A percentile compares a stretch with the other conserved stretches of the same genome.
Evolutionary conservation across 2,113 vertebrate species (phyloP).

Genomic region (Origma solitaria): DNA sequence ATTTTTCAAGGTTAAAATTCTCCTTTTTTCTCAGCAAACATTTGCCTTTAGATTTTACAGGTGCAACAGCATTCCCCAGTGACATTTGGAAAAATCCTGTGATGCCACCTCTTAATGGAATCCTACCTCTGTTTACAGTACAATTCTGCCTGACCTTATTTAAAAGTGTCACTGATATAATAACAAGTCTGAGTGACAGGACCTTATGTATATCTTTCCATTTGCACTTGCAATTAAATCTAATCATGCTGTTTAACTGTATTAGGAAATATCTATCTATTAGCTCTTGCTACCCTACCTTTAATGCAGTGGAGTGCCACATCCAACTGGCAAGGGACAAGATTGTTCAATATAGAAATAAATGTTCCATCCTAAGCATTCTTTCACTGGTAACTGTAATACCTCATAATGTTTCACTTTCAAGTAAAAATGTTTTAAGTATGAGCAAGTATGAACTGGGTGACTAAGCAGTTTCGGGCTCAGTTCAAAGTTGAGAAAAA

Average conservation of each 20-base stretch:
- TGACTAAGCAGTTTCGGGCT: not conserved
- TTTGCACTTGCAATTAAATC: not conserved
- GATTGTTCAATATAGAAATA: not conserved
- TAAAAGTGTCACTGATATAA: not conserved
- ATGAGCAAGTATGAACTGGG: not conserved
- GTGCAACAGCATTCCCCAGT: not conserved
- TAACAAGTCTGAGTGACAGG: not conserved
- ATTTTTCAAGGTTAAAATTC: not conserved
- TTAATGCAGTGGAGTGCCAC: not conserved
- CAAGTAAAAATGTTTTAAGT: not conserved
- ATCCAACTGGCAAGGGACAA: not conserved
- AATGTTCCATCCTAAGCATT: not conserved
- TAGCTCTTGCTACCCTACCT: not conserved
- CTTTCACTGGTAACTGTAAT: not conserved
- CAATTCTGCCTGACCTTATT: not conserved
- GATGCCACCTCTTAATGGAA: fast-evolving
- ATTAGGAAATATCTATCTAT: not conserved
- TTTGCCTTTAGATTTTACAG: not conserved
- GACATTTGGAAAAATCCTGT: not conserved
- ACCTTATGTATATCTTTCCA: not conserved
- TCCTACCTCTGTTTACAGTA: not conserved
- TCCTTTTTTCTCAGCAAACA: not conserved
- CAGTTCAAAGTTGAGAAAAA: not conserved
- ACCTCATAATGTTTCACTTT: not conserved
- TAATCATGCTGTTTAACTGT: not conserved